Percentiles rank a stretch among this genome's conserved stretches.
Conservation (phyloP, 2,888 invertebrate genomes). For the Synergus gifuensis region DNA sequence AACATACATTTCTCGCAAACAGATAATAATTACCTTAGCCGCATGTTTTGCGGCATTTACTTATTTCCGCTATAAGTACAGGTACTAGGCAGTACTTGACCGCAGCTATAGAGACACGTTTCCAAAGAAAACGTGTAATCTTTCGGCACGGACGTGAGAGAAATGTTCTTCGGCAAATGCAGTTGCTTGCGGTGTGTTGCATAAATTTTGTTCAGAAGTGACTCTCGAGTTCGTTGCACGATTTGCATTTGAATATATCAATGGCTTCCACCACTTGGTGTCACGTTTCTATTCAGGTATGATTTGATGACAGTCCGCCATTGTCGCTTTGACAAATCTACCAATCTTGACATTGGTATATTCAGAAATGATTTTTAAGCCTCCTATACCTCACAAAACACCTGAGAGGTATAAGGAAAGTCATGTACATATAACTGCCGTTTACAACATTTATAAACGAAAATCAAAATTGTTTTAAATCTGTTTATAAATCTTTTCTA, state of each 20-base stretch:
- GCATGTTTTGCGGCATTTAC: conserved; percentile 19
- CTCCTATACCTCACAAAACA: too few relatives aligned
- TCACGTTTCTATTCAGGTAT: conserved; percentile 26
- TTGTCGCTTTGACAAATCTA: conserved; percentile 23
- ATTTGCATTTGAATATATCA: conserved; percentile 38
- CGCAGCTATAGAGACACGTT: conserved; percentile 27
- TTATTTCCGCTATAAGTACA: conserved; percentile 14
- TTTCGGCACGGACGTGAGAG: conserved; percentile 22
- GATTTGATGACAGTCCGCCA: neutral
- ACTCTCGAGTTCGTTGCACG: conserved; percentile 20
- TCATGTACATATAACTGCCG: neutral
- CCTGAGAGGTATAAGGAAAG: too few relatives aligned
- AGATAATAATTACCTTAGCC: conserved; percentile 21
- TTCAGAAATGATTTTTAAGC: too few relatives aligned
- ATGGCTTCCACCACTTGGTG: neutral
- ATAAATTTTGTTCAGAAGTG: conserved; percentile 24
- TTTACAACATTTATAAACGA: too few relatives aligned
- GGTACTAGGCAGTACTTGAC: conserved; percentile 3
- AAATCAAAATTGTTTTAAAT: too few relatives aligned
- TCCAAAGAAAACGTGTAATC: conserved; percentile 34
- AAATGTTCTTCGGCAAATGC: conserved; percentile 31
- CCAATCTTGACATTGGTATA: neutral
- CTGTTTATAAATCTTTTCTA: too few relatives aligned
- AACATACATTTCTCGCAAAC: conserved; percentile 18
- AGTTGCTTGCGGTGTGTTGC: conserved; percentile 33